Conservation (phyloP, 2,888 invertebrate genomes). For the Anticlea derivata region DNA sequence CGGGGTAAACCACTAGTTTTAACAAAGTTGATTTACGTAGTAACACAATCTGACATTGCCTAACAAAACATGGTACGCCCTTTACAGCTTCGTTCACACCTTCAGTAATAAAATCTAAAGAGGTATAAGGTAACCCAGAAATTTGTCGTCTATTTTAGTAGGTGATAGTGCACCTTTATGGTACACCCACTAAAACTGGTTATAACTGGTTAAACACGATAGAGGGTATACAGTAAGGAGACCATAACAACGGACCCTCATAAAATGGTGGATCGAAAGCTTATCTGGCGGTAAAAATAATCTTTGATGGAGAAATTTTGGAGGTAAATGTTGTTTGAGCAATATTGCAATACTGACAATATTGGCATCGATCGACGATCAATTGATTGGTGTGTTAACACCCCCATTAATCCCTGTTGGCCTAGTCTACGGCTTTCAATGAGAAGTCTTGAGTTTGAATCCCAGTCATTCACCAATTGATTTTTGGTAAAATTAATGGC, state of each 20-base stretch:
- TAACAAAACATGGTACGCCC: too few species aligned
- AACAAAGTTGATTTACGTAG: too few species aligned
- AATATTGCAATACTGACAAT: too few species aligned
- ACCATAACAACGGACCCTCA: constrained; percentile 24
- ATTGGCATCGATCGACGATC: too few species aligned
- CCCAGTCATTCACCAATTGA: too few species aligned
- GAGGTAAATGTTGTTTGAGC: background rate
- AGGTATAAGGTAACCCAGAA: constrained; percentile 10
- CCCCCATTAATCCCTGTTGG: too few species aligned
- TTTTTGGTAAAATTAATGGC: too few species aligned
- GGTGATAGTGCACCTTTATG: constrained; percentile 7
- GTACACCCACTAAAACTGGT: constrained; percentile 8
- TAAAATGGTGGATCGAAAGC: constrained; percentile 20
- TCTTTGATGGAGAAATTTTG: constrained; percentile 18
- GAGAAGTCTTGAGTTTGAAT: too few species aligned
- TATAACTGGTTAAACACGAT: constrained; percentile 29
- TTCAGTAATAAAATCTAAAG: constrained; percentile 18
- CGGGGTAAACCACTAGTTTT: too few species aligned
- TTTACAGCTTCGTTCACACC: background rate
- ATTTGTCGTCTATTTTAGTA: constrained; percentile 14
- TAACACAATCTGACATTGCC: too few species aligned
- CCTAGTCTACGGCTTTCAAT: too few species aligned
- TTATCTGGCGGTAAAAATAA: constrained; percentile 24
- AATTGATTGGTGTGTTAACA: too few species aligned
- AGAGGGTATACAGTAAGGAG: background rate